Percentiles rank a stretch among this genome's conserved stretches.
Conservation (phyloP, 2,797 vertebrate genomes). For the Cyprinodon diabolis region DNA sequence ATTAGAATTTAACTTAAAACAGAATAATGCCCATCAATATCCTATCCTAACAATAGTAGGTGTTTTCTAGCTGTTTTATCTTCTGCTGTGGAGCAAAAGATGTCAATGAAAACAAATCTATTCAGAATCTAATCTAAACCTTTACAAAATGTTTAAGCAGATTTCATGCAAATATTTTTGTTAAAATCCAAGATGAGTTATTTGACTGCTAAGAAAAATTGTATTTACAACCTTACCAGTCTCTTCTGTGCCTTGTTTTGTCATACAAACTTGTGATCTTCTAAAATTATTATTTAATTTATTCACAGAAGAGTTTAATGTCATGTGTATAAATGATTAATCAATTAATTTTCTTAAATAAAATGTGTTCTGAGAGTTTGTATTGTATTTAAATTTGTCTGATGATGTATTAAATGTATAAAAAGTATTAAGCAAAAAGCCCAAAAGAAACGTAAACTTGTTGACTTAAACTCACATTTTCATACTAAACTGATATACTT, state of each 20-base stretch:
- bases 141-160: not conserved
- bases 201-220: not conserved
- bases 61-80: not conserved
- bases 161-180: not conserved
- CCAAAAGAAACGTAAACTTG: not conserved
- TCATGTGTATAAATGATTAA: no score
- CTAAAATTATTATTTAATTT: no score
- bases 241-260: no score
- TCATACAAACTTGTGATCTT: no score
- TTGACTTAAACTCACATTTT: not conserved
- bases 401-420: not conserved
- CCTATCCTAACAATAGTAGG: not conserved
- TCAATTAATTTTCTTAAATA: no score
- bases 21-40: not conserved
- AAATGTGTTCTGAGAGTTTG: no score
- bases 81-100: not conserved
- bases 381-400: no score
- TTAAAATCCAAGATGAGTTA: not conserved
- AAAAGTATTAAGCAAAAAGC: not conserved
- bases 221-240: no score
- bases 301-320: no score
- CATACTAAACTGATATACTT: not conserved
- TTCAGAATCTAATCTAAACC: not conserved
- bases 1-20: not conserved
- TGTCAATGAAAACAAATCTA: not conserved